Evolutionary conservation across 2,797 vertebrate species (phyloP).

Genomic region (Alosa sapidissima): DNA sequence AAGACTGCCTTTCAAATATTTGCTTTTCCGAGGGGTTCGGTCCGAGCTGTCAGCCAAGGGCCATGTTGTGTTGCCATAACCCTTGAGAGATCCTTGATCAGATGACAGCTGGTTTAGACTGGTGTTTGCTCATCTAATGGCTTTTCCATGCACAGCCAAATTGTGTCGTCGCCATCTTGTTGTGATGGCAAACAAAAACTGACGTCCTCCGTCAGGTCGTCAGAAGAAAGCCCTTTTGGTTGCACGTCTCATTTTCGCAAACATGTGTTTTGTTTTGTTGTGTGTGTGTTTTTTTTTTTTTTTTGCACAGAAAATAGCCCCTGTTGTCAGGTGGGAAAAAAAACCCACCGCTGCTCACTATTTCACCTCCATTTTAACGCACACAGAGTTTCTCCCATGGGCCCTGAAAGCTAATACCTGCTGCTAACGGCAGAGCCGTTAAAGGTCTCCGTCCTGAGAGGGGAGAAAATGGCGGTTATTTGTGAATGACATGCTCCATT

Average conservation of each 20-base stretch:
- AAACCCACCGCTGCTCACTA: neutral
- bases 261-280: neutral
- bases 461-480: conserved; percentile 21
- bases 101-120: conserved; percentile 57
- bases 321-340: neutral
- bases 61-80: conserved; percentile 51
- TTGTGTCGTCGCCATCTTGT: conserved; percentile 72
- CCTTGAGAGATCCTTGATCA: conserved; percentile 60
- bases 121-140: conserved; percentile 68
- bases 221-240: neutral
- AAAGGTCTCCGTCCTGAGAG: neutral
- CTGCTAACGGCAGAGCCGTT: neutral
- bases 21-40: conserved; percentile 22
- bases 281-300: neutral
- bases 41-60: conserved; percentile 19
- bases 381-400: conserved; percentile 22
- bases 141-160: conserved; percentile 64
- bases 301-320: neutral
- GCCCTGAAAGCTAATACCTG: conserved; percentile 26
- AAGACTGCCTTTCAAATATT: conserved; percentile 33
- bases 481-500: conserved; percentile 8
- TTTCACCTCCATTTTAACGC: conserved; percentile 12
- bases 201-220: conserved; percentile 11
- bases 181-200: conserved; percentile 52
- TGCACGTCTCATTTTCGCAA: neutral